Percentiles rank a stretch among this genome's conserved stretches.
Conservation (phyloP, 2,113 vertebrate genomes). For the Tragelaphus buxtoni region DNA sequence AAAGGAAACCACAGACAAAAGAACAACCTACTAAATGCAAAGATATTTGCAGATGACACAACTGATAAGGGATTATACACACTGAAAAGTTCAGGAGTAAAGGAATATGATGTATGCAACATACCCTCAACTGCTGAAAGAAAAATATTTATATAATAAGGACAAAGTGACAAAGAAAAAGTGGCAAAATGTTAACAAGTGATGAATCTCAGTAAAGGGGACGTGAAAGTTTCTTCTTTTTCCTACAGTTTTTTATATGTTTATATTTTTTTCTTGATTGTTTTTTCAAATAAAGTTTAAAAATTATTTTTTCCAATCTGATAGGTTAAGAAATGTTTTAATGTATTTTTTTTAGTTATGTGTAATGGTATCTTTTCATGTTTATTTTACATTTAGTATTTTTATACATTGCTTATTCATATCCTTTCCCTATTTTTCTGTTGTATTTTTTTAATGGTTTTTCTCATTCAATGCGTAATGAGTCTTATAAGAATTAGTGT, state of each 20-base stretch:
- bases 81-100: not conserved
- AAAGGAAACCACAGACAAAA: not conserved
- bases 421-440: not conserved
- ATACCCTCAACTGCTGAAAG: not conserved
- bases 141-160: not conserved
- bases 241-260: not conserved
- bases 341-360: not conserved
- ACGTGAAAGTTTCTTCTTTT: not conserved
- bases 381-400: not conserved
- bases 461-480: not conserved
- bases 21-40: not conserved
- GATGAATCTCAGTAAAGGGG: not conserved
- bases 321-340: not conserved
- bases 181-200: not conserved
- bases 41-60: not conserved
- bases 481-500: not conserved
- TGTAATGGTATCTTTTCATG: not conserved
- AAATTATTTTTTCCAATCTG: not conserved
- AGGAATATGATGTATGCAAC: not conserved
- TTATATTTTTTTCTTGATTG: not conserved
- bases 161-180: not conserved
- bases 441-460: not conserved
- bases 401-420: not conserved
- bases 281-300: not conserved
- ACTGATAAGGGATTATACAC: not conserved